A percentile compares a stretch with the other conserved stretches of the same genome.
These are phyloP conservation scores for Phoxinus phoxinus DNA, from an alignment of 2,113 vertebrate species.

Conservation along the genomic window DNA sequence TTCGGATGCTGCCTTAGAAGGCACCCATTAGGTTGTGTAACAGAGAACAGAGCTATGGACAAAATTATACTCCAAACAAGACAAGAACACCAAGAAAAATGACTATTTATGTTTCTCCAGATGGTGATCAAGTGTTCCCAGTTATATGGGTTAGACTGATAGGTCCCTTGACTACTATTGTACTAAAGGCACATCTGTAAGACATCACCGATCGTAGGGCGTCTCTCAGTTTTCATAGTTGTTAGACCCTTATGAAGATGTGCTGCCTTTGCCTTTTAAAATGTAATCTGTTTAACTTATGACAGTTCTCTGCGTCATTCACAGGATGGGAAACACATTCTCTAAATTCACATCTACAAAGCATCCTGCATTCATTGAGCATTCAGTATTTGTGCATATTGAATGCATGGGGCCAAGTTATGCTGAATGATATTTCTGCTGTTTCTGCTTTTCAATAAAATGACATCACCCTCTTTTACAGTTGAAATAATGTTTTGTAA, in stretches of 20 bases:
- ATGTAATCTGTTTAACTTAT: not conserved
- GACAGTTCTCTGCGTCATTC: not conserved
- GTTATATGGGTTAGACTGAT: conserved; percentile 8
- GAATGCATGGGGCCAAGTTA: not conserved
- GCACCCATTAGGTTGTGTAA: conserved; percentile 12
- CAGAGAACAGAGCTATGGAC: conserved; percentile 12
- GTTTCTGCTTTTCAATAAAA: not conserved
- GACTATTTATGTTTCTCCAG: conserved; percentile 24
- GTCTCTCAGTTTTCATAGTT: not conserved
- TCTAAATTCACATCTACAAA: conserved; percentile 4
- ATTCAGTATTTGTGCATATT: not conserved
- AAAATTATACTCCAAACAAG: conserved; percentile 8
- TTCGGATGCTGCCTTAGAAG: conserved; percentile 12
- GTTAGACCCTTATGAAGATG: not conserved
- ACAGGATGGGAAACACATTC: conserved; percentile 8
- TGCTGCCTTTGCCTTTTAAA: not conserved
- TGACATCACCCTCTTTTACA: not conserved
- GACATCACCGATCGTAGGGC: not conserved
- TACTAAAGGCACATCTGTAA: conserved; percentile 32
- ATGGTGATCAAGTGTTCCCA: conserved; percentile 21
- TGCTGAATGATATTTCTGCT: not conserved
- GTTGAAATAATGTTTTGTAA: not conserved
- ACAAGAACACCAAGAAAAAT: conserved; percentile 11
- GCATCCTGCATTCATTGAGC: not conserved
- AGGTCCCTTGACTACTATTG: conserved; percentile 11